Evolutionary conservation across 2,113 vertebrate species (phyloP).

Genomic region (Egretta garzetta): DNA sequence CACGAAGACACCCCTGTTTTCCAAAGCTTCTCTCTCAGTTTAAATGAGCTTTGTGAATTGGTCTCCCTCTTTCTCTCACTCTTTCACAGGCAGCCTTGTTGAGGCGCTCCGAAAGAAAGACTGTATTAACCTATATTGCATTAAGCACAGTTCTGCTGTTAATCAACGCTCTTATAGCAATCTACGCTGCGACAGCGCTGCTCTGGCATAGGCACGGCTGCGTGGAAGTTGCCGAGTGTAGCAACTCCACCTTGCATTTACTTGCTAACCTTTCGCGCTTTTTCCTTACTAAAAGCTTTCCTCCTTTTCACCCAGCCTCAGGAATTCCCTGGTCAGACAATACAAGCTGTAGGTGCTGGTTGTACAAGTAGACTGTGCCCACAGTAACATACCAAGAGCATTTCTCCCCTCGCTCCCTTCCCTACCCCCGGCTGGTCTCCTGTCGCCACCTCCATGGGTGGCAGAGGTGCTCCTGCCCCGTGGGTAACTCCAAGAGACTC

Average conservation of each 20-base stretch:
- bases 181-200: not conserved
- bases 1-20: slow-evolving; percentile 12
- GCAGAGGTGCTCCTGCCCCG: not conserved
- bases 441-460: not conserved
- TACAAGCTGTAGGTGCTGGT: not conserved
- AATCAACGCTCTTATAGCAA: not conserved
- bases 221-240: rapidly evolving
- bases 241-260: not conserved
- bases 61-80: slow-evolving; percentile 17
- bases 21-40: not conserved
- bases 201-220: not conserved
- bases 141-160: slow-evolving; percentile 56
- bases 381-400: not conserved
- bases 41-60: slow-evolving; percentile 71
- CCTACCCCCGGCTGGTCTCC: not conserved
- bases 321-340: not conserved
- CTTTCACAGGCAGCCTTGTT: not conserved
- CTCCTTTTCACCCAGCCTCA: not conserved
- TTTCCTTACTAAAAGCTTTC: not conserved
- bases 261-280: not conserved
- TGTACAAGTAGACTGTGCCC: not conserved
- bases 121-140: slow-evolving; percentile 14
- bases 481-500: not conserved
- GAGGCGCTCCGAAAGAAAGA: slow-evolving; percentile 18
- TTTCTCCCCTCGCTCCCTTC: not conserved